Conservation (phyloP, 2,888 invertebrate species). For the Asteroscopus sphinx region DNA sequence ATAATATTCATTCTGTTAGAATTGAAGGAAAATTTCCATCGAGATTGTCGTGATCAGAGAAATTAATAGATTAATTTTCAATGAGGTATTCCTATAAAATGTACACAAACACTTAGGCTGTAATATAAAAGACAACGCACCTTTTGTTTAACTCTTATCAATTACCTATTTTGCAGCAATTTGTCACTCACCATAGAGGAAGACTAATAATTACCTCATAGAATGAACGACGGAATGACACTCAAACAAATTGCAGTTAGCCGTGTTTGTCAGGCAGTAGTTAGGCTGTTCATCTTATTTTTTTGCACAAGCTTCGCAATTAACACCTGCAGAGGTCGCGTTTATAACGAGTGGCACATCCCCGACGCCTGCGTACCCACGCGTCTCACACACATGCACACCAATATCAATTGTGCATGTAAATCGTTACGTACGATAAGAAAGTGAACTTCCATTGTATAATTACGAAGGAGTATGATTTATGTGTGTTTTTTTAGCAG, state of each 20-base stretch:
- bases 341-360: slow-evolving; percentile 52
- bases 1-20: slow-evolving; percentile 6
- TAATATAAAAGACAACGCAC: slow-evolving; percentile 10
- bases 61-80: neutral
- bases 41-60: neutral
- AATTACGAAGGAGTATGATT: slow-evolving; percentile 79
- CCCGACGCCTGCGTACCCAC: slow-evolving; percentile 75
- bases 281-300: slow-evolving; percentile 17
- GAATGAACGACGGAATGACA: slow-evolving; percentile 36
- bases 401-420: slow-evolving; percentile 61
- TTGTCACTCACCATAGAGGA: slow-evolving; percentile 25
- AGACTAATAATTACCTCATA: slow-evolving; percentile 34
- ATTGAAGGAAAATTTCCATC: neutral
- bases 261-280: slow-evolving; percentile 35
- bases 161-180: slow-evolving; percentile 29
- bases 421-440: slow-evolving; percentile 68
- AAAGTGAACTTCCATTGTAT: slow-evolving; percentile 59
- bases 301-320: slow-evolving; percentile 61
- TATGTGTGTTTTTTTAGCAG: slow-evolving; percentile 71
- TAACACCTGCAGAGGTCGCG: slow-evolving; percentile 76
- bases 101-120: neutral
- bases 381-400: slow-evolving; percentile 57
- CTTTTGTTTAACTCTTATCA: slow-evolving; percentile 30
- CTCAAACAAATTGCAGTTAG: slow-evolving; percentile 41
- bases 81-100: too few relatives aligned